phyloP scores from a whole-genome alignment of 2,113 vertebrate species.

The Aphelocoma coerulescens region DNA sequence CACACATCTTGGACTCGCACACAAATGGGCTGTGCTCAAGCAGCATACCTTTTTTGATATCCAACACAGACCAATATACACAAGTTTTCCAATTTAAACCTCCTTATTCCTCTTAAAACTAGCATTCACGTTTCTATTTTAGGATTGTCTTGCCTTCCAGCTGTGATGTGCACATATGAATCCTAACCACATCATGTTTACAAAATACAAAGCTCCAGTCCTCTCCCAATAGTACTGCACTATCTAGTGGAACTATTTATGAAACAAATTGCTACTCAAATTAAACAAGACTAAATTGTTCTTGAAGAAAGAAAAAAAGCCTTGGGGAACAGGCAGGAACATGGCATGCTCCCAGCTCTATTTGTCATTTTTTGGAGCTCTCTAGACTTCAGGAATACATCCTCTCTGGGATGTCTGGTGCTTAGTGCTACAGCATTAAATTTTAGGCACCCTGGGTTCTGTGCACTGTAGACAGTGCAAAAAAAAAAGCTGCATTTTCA shows the following conservation, averaged over 20 bases:
- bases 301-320: background rate
- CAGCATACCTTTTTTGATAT: background rate
- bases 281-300: background rate
- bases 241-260: background rate
- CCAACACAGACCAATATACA: background rate
- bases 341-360: background rate
- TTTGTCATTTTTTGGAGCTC: background rate
- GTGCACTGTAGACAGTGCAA: background rate
- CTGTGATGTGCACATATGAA: background rate
- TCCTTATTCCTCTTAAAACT: background rate
- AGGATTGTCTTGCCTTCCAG: conserved; percentile 5
- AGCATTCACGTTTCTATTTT: background rate
- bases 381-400: background rate
- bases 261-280: background rate
- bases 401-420: background rate
- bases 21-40: background rate
- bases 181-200: background rate
- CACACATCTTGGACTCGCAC: background rate
- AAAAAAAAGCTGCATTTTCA: background rate
- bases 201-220: background rate
- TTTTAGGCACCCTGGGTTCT: background rate
- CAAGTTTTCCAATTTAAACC: background rate
- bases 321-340: background rate
- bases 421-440: background rate
- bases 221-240: background rate